Evolutionary conservation across 2,797 vertebrate species (phyloP).

Genomic region (Petrocephalus schoutedeni): DNA sequence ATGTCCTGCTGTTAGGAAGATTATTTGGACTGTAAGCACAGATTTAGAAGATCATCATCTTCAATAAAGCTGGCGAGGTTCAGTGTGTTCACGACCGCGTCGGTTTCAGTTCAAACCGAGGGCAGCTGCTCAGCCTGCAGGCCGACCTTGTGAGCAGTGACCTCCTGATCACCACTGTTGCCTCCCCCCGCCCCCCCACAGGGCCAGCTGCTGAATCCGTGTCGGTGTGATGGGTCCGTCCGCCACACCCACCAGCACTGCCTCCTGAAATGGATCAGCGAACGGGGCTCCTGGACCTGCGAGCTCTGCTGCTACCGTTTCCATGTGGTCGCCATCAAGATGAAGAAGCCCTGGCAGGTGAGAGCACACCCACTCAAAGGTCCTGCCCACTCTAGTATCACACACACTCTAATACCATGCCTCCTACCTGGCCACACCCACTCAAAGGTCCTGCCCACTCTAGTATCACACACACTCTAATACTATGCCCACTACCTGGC

Average conservation of each 20-base stretch:
- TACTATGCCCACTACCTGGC: not conserved
- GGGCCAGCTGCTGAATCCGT: slow-evolving; percentile 87
- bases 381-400: not conserved
- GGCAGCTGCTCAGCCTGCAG: not conserved
- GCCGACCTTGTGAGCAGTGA: not conserved
- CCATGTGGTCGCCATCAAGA: slow-evolving; percentile 86
- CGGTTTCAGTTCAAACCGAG: not conserved
- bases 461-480: not conserved
- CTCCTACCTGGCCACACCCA: not conserved
- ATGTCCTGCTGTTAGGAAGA: not conserved
- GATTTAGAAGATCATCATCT: not conserved
- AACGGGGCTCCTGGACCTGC: slow-evolving; percentile 89
- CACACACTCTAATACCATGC: not conserved
- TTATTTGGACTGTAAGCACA: not conserved
- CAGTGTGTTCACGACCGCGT: not conserved
- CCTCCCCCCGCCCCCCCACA: slow-evolving; percentile 41
- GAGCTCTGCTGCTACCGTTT: slow-evolving; percentile 93
- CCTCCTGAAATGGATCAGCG: slow-evolving; percentile 94
- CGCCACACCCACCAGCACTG: slow-evolving; percentile 89
- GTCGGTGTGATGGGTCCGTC: slow-evolving; percentile 86
- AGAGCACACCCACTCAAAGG: slow-evolving; percentile 18
- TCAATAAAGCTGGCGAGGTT: not conserved
- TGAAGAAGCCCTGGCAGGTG: slow-evolving; percentile 92
- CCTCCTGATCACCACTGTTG: not conserved
- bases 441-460: not conserved